Evolutionary conservation across 2,797 vertebrate species (phyloP).

Genomic region (Chelonia mydas): DNA sequence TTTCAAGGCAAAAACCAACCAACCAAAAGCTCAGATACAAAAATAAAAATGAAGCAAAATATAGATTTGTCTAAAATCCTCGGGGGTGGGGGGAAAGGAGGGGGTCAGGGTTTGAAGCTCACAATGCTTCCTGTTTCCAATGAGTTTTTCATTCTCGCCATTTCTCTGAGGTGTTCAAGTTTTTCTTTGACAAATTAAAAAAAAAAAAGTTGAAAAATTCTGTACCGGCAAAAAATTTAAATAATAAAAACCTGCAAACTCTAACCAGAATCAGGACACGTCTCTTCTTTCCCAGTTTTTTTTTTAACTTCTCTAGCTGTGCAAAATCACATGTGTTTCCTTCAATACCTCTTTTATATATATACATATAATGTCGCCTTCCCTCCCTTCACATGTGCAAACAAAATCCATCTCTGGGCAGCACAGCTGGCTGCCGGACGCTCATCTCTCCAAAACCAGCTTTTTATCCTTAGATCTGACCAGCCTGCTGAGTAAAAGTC

Average conservation of each 20-base stretch:
- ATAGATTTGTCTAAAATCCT: not conserved
- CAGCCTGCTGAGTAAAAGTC: slow-evolving; percentile 66
- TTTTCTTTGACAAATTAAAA: slow-evolving; percentile 33
- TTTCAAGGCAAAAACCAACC: slow-evolving; percentile 89
- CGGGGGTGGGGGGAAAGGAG: not conserved
- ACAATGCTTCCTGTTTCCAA: not conserved
- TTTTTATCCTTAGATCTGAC: slow-evolving; percentile 59
- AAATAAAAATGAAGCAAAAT: not conserved
- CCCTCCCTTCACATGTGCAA: slow-evolving; percentile 70
- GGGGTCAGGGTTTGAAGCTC: not conserved
- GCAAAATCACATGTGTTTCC: slow-evolving; percentile 69
- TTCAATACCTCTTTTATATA: slow-evolving; percentile 4
- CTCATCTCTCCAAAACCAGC: slow-evolving; percentile 47
- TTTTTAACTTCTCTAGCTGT: slow-evolving; percentile 61
- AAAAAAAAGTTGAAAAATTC: slow-evolving; percentile 30
- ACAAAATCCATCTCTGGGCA: slow-evolving; percentile 44
- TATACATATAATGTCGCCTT: slow-evolving; percentile 16
- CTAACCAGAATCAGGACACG: slow-evolving; percentile 57
- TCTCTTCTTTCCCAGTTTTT: slow-evolving; percentile 63
- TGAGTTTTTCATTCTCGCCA: slow-evolving; percentile 38
- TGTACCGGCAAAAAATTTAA: slow-evolving; percentile 74
- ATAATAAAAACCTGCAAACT: slow-evolving; percentile 69
- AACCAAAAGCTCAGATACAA: slow-evolving; percentile 31
- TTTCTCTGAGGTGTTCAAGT: slow-evolving; percentile 72
- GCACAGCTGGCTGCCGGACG: slow-evolving; percentile 20